Percentiles rank a stretch among this genome's conserved stretches.
Conservation (phyloP, 2,888 invertebrate species). For the Argyresthia albistria region DNA sequence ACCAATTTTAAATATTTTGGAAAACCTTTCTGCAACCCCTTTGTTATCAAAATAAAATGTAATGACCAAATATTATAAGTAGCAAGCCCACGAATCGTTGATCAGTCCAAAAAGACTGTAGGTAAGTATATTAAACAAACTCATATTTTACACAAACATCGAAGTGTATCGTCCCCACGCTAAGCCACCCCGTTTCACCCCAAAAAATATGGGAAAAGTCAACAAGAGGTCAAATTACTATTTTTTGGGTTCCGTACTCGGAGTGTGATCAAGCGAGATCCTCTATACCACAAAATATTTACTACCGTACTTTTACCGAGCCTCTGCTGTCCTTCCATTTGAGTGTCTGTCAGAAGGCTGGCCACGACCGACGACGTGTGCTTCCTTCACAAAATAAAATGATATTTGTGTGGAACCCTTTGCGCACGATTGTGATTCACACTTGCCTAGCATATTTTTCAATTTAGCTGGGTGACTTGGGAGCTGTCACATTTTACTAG, state of each 20-base stretch:
- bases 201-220: slow-evolving; percentile 63
- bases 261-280: neutral
- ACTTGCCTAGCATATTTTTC: slow-evolving; percentile 27
- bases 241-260: neutral
- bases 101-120: neutral
- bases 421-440: no score
- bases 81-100: neutral
- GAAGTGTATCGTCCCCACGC: neutral
- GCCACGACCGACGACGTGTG: no score
- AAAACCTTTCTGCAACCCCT: neutral
- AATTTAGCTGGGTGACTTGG: slow-evolving; percentile 28
- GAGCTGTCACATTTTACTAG: slow-evolving; percentile 13
- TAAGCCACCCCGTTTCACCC: slow-evolving; percentile 12
- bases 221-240: slow-evolving; percentile 57
- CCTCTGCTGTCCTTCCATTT: no score
- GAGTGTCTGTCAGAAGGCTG: no score
- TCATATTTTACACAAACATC: neutral
- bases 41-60: neutral
- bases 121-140: neutral
- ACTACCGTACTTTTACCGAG: no score
- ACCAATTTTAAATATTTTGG: neutral
- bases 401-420: no score
- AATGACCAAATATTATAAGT: neutral
- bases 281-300: no score
- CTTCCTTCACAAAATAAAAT: no score